These are phyloP conservation scores for Campoplex capitator DNA, from an alignment of 2,888 invertebrate genomes.

Conservation along the genomic window DNA sequence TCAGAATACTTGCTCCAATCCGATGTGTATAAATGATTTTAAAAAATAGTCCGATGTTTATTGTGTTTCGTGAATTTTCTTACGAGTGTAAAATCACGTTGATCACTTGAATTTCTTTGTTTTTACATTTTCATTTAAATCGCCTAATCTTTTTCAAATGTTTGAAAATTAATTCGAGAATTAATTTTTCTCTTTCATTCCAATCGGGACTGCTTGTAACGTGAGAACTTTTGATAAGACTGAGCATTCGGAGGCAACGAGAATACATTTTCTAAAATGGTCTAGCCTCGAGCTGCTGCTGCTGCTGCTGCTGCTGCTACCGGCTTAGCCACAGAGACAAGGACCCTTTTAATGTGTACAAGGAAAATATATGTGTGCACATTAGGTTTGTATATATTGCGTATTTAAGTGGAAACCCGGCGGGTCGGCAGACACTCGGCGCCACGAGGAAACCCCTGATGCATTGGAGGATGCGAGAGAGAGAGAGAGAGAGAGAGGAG, in stretches of 20 bases:
- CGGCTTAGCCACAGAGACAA: not conserved
- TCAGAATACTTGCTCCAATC: not conserved
- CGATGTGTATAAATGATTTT: not conserved
- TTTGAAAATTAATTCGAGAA: not conserved
- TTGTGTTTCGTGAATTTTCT: not conserved
- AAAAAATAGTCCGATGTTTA: not conserved
- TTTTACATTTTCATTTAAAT: not conserved
- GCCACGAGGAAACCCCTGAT: constrained; percentile 65
- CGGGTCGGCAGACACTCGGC: constrained; percentile 63
- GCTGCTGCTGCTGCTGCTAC: not conserved
- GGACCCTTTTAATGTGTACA: not conserved
- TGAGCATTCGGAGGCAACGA: not conserved
- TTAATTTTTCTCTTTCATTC: not conserved
- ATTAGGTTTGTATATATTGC: not conserved
- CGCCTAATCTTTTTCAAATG: not conserved
- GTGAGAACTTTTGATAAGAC: not conserved
- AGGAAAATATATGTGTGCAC: not conserved
- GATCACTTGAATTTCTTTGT: not conserved
- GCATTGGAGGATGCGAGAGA: constrained; percentile 48
- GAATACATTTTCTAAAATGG: not conserved
- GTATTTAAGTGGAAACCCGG: constrained; percentile 35
- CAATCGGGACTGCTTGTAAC: not conserved
- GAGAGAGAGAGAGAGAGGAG: constrained; percentile 19
- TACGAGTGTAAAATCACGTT: not conserved
- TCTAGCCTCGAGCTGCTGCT: not conserved